Base-by-base conservation (phyloP, 2,113 vertebrate species). In the Manacus vitellinus region DNA sequence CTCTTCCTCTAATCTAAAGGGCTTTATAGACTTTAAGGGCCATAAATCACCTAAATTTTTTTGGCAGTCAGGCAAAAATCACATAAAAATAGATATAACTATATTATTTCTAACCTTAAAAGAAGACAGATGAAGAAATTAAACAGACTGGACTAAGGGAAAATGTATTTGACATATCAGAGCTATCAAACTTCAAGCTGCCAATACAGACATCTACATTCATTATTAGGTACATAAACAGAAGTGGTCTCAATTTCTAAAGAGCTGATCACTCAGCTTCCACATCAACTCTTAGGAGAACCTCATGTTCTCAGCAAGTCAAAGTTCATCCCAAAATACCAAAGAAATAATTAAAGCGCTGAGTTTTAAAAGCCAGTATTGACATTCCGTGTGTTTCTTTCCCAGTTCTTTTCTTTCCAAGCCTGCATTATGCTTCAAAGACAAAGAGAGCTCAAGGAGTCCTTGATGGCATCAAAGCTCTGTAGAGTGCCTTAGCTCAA, bases 1-100 rank as follows among this genome's bases (percentile, higher is more conserved):
- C 65, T 93, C 92, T 94, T 92, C 37, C 86, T 80, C 71, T 89
- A 71, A 81, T 63, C 81, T 96, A 66, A 65, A 84, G 49, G 14
- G 30, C 77, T 94, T 95, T 94, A 71, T 41, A 73, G 43, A 89
- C 63, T 91, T 94, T 14, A 54, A 89, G 58, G 73, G 51, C 65
- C 96, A 91, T 71, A 62, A 67, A 78, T 94, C 86, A 87, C 47
- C 72, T 75, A 78, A 44, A 22, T 8, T 79, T 58, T 80, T 91
- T 83, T 52, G 35, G 41, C 49, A 58, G n/a, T 61, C 66, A 76
- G 66, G 51, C 25, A 91, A 88, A 94, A 82, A 77, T 10, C 59
- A 63, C 28, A 28, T 8, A 14, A 90, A 77, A 83, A 92, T 20
- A 14, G 19, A 30, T 55, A 44, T 24, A 43, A 46, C 23, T 41